Conservation (phyloP, 2,888 invertebrate species). For the Caenorhabditis zanzibari region DNA sequence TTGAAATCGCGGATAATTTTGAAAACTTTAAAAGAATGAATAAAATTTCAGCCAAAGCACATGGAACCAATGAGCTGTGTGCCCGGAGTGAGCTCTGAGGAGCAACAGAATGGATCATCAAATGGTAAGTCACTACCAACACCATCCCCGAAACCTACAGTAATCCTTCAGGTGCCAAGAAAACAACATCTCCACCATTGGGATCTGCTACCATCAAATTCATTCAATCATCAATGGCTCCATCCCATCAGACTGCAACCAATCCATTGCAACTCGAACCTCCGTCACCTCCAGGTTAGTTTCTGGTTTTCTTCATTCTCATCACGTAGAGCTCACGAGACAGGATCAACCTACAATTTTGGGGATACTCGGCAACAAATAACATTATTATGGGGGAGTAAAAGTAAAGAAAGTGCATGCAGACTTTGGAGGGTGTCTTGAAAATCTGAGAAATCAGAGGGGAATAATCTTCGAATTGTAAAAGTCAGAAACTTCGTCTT, state of each 20-base stretch:
- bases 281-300: slow-evolving; percentile 4
- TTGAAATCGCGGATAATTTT: too few relatives aligned
- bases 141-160: neutral
- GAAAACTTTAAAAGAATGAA: too few relatives aligned
- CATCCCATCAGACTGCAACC: slow-evolving; percentile 16
- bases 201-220: slow-evolving; percentile 11
- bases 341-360: slow-evolving; percentile 21
- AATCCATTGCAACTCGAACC: slow-evolving; percentile 30
- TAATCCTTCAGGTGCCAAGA: neutral
- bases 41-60: neutral
- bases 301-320: neutral
- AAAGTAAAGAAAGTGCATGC: neutral
- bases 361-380: neutral
- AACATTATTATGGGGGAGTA: neutral
- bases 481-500: neutral
- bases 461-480: slow-evolving; percentile 3
- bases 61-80: neutral
- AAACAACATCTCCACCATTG: neutral
- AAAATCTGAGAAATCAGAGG: neutral
- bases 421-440: slow-evolving; percentile 12
- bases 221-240: slow-evolving; percentile 17
- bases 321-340: slow-evolving; percentile 22
- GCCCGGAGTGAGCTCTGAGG: neutral
- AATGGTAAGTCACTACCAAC: neutral
- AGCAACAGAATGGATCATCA: too few relatives aligned